phyloP scores from a whole-genome alignment of 2,797 vertebrate species.

The Thaleichthys pacificus region DNA sequence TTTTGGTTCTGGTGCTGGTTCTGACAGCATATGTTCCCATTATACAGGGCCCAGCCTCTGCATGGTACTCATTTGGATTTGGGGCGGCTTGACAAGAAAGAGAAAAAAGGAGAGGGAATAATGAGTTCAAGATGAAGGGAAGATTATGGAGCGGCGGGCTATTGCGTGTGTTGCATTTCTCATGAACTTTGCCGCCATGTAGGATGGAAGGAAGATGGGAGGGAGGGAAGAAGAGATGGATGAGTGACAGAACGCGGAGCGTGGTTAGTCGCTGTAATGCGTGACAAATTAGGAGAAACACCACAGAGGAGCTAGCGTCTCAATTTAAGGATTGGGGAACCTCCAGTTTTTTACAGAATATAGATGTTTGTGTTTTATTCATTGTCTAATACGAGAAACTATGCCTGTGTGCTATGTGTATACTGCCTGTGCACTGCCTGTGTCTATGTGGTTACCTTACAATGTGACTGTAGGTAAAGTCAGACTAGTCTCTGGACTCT shows the following conservation, averaged over 20 bases:
- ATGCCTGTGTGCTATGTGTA: not conserved
- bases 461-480: too few relatives aligned
- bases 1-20: slow-evolving; percentile 10
- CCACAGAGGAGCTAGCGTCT: not conserved
- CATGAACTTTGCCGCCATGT: slow-evolving; percentile 23
- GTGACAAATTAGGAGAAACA: slow-evolving; percentile 10
- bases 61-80: slow-evolving; percentile 63
- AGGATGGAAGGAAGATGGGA: slow-evolving; percentile 4
- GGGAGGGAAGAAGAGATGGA: slow-evolving; percentile 13
- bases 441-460: not conserved
- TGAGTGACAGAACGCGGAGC: not conserved
- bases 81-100: slow-evolving; percentile 39
- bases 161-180: slow-evolving; percentile 26
- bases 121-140: slow-evolving; percentile 68
- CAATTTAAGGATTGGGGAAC: not conserved
- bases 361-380: too few relatives aligned
- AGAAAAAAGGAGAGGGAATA: slow-evolving; percentile 27
- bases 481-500: too few relatives aligned
- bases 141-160: slow-evolving; percentile 34
- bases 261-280: slow-evolving; percentile 19
- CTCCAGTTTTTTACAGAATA: too few relatives aligned
- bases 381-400: not conserved
- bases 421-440: not conserved
- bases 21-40: slow-evolving; percentile 53
- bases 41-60: slow-evolving; percentile 30